Conservation (phyloP, 2,888 invertebrate genomes). For the Hymenopus coronatus region DNA sequence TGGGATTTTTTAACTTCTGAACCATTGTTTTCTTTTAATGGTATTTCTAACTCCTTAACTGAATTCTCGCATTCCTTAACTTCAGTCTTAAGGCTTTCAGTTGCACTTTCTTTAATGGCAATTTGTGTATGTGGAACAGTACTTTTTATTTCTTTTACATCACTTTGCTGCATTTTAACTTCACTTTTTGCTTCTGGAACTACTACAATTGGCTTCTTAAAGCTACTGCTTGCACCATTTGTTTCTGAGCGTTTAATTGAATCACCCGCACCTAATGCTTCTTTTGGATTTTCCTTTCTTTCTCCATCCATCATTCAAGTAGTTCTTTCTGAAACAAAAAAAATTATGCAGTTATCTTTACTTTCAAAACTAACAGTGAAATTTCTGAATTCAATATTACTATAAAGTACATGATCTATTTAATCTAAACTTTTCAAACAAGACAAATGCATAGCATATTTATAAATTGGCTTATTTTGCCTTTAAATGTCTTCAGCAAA, state of each 20-base stretch:
- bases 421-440: too few relatives aligned
- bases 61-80: neutral
- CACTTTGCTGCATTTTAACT: neutral
- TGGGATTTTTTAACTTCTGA: neutral
- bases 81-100: neutral
- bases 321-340: neutral
- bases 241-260: neutral
- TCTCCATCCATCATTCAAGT: neutral
- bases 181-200: neutral
- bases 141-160: neutral
- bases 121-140: neutral
- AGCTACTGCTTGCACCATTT: neutral
- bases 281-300: neutral
- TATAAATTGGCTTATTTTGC: too few relatives aligned
- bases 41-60: neutral
- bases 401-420: too few relatives aligned
- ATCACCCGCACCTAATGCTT: neutral
- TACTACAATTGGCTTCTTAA: neutral
- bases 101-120: neutral
- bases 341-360: neutral
- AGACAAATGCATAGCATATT: too few relatives aligned
- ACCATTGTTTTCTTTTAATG: neutral
- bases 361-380: too few relatives aligned
- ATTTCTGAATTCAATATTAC: too few relatives aligned
- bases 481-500: too few relatives aligned